Evolutionary conservation across 2,113 vertebrate species (phyloP).

Genomic region (Pygoscelis antarcticus): DNA sequence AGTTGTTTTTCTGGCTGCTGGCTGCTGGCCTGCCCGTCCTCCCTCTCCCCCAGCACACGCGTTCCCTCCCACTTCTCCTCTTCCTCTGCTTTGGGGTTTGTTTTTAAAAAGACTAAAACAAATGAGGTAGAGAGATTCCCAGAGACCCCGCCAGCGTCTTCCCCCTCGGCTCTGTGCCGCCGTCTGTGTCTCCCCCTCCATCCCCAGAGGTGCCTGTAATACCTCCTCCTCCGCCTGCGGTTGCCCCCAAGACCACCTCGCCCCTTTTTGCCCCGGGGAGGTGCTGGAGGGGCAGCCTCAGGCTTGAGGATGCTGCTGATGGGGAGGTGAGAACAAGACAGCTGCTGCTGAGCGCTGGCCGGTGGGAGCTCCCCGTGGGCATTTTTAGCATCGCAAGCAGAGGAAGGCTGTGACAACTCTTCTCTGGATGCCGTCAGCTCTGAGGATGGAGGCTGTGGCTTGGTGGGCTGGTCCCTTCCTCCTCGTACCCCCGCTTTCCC

Average conservation of each 20-base stretch:
- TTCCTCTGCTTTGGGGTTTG: background rate
- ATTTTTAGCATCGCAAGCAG: background rate
- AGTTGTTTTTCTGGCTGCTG: constrained; percentile 42
- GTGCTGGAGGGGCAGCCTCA: background rate
- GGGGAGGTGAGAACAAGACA: background rate
- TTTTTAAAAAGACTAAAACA: background rate
- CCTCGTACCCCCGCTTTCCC: fast-evolving
- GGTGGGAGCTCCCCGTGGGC: background rate
- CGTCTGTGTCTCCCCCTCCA: fast-evolving
- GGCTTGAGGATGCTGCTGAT: background rate
- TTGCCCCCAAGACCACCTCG: background rate
- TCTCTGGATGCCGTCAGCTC: background rate
- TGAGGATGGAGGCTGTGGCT: background rate
- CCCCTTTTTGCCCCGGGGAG: background rate
- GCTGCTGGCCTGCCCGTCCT: background rate
- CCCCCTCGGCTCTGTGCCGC: background rate
- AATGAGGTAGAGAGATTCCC: background rate
- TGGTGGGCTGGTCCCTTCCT: background rate
- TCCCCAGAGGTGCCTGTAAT: too few species aligned
- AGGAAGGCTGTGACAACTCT: background rate
- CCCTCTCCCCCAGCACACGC: background rate
- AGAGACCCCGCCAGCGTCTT: background rate
- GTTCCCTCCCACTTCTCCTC: background rate
- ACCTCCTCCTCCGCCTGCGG: background rate
- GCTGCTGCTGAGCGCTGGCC: background rate